Conservation (phyloP, 2,797 vertebrate genomes). For the Pseudocheirus occidentalis region DNA sequence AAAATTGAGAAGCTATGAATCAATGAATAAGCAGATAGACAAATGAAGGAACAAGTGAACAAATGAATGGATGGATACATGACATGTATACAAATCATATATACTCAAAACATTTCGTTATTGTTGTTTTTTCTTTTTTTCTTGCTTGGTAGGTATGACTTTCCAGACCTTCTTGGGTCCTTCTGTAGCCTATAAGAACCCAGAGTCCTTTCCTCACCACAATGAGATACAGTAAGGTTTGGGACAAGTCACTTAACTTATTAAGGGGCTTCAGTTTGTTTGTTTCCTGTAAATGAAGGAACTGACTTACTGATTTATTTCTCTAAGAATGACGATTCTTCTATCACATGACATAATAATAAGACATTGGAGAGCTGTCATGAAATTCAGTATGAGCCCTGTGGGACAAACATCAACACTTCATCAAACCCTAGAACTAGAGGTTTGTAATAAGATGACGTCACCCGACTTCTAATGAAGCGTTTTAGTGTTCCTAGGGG, state of each 20-base stretch:
- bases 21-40: neutral
- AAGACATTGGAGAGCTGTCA: neutral
- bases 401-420: neutral
- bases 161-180: neutral
- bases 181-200: neutral
- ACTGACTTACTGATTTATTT: neutral
- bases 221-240: neutral
- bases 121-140: too few species aligned
- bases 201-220: neutral
- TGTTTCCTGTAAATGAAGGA: neutral
- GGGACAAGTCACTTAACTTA: neutral
- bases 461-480: neutral
- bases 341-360: neutral
- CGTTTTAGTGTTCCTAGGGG: neutral
- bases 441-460: neutral
- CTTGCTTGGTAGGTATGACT: neutral
- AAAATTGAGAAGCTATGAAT: neutral
- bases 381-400: neutral
- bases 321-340: neutral
- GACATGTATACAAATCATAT: neutral
- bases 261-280: neutral
- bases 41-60: neutral
- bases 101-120: neutral
- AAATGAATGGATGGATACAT: neutral
- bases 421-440: neutral